Percentiles rank a stretch among this genome's conserved stretches.
These are phyloP conservation scores for Brachystomella parvula DNA, from an alignment of 1,140 invertebrate genomes.

Conservation along the genomic window DNA sequence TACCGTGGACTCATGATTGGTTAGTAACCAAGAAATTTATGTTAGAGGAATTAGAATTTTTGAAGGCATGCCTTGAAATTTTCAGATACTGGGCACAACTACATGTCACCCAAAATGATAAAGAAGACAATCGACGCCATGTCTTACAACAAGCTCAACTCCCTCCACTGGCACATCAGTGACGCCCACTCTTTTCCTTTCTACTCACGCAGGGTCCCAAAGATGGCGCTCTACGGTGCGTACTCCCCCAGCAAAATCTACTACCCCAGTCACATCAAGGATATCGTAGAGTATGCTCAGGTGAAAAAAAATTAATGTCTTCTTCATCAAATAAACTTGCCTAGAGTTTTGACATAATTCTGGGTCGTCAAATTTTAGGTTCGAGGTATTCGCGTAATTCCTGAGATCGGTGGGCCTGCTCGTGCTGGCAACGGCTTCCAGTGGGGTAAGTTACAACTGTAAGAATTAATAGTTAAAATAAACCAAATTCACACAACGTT, in stretches of 20 bases:
- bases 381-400: slow-evolving; percentile 42
- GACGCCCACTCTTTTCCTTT: slow-evolving; percentile 44
- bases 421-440: slow-evolving; percentile 42
- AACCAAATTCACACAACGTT: not conserved
- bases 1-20: slow-evolving; percentile 58
- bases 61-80: not conserved
- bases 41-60: not conserved
- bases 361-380: slow-evolving; percentile 38
- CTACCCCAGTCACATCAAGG: slow-evolving; percentile 38
- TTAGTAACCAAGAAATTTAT: slow-evolving; percentile 12
- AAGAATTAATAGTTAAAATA: no score
- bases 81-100: slow-evolving; percentile 40
- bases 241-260: slow-evolving; percentile 41
- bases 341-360: not conserved
- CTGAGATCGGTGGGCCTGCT: slow-evolving; percentile 44
- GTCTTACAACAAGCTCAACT: slow-evolving; percentile 43
- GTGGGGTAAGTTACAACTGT: slow-evolving; percentile 33
- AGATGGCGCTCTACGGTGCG: slow-evolving; percentile 43
- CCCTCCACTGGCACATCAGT: slow-evolving; percentile 43
- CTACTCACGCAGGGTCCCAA: slow-evolving; percentile 39
- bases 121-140: slow-evolving; percentile 41
- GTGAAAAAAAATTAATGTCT: not conserved
- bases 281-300: slow-evolving; percentile 37
- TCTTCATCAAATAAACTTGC: not conserved
- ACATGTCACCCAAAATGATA: slow-evolving; percentile 37